A percentile compares a stretch with the other conserved stretches of the same genome.
Conservation (phyloP, 2,797 vertebrate species). For the Cyprinella venusta region DNA sequence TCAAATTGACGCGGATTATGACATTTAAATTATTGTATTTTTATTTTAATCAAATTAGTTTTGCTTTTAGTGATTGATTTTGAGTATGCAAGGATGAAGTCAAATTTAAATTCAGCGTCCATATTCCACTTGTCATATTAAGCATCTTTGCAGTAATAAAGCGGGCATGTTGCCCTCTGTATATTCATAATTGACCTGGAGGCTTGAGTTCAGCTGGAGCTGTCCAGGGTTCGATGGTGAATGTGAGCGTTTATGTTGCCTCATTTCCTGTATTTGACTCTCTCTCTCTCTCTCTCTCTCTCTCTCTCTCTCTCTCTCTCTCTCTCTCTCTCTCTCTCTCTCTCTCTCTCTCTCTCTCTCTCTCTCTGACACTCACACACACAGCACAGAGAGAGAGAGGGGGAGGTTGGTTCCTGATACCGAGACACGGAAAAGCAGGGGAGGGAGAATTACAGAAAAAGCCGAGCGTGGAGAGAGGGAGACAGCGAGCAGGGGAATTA, state of each 20-base stretch:
- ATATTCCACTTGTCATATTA: slow-evolving; percentile 20
- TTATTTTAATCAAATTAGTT: background rate
- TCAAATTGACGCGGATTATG: background rate
- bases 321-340: too few species aligned
- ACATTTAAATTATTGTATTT: background rate
- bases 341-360: too few species aligned
- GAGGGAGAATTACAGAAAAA: slow-evolving; percentile 76
- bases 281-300: slow-evolving; percentile 12
- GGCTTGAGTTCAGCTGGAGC: slow-evolving; percentile 59
- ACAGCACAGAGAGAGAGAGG: slow-evolving; percentile 56
- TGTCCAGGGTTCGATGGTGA: slow-evolving; percentile 67
- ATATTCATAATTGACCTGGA: slow-evolving; percentile 25
- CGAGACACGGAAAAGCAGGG: slow-evolving; percentile 80
- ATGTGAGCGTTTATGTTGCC: slow-evolving; percentile 72
- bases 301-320: too few species aligned
- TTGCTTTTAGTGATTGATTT: background rate
- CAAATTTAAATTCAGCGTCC: background rate
- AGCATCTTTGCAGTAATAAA: slow-evolving; percentile 9
- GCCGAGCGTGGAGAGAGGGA: slow-evolving; percentile 71
- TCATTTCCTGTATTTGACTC: slow-evolving; percentile 78
- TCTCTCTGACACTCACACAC: slow-evolving; percentile 13
- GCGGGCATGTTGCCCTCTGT: background rate
- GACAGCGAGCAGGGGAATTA: slow-evolving; percentile 79
- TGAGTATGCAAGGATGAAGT: background rate
- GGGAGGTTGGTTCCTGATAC: slow-evolving; percentile 79